Percentiles rank a stretch among this genome's conserved stretches.
phyloP scores from a whole-genome alignment of 2,888 invertebrate genomes.

The Neuroscelio doddi region DNA sequence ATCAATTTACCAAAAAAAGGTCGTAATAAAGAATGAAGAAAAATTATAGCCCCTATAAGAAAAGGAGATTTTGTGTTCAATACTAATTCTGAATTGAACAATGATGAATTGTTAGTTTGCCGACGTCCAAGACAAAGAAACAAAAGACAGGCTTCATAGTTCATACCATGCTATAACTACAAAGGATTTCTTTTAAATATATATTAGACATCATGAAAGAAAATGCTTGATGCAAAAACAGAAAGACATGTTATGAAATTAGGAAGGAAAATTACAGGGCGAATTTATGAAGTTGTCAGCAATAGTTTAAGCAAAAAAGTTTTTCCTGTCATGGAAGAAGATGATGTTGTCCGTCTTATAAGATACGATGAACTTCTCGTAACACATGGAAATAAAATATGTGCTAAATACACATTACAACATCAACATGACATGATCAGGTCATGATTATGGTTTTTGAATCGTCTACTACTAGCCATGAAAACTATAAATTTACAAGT shows the following conservation, averaged over 20 bases:
- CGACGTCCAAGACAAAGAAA: constrained; percentile 37
- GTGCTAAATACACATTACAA: constrained; percentile 25
- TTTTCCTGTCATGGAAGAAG: constrained; percentile 42
- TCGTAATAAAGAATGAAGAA: not conserved
- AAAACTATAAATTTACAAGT: constrained; percentile 27
- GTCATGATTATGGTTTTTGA: constrained; percentile 26
- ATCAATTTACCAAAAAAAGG: not conserved
- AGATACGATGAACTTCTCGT: constrained; percentile 45
- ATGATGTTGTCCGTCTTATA: constrained; percentile 38
- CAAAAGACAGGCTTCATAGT: constrained; percentile 33
- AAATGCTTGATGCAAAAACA: constrained; percentile 17
- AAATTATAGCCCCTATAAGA: constrained; percentile 38
- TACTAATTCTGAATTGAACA: constrained; percentile 36
- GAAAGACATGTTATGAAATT: not conserved
- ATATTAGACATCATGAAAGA: constrained; percentile 33
- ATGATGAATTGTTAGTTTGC: constrained; percentile 45
- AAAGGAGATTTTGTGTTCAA: constrained; percentile 48
- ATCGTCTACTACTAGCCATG: not conserved
- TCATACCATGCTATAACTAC: constrained; percentile 38
- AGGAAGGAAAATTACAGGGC: not conserved
- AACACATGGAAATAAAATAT: constrained; percentile 40
- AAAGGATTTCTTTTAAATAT: constrained; percentile 42
- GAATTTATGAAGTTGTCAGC: not conserved
- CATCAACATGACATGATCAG: constrained; percentile 45
- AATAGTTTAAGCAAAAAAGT: constrained; percentile 7